Evolutionary conservation across 2,888 invertebrate genomes (phyloP).

Genomic region (Nysson spinosus): DNA sequence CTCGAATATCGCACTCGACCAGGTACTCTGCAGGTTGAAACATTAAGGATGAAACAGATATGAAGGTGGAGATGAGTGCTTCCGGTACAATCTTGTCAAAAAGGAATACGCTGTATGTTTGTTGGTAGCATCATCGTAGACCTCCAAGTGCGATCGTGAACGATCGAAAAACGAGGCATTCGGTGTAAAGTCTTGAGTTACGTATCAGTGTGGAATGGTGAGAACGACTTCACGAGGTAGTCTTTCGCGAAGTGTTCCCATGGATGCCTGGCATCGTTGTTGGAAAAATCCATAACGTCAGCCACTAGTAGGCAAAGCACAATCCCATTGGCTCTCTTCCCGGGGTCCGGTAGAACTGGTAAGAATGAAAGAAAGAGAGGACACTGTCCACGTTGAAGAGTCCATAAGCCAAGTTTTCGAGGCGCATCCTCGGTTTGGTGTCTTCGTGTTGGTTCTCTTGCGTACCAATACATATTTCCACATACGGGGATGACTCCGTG

Average conservation of each 20-base stretch:
- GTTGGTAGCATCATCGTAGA: constrained; percentile 2
- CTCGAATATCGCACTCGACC: no score
- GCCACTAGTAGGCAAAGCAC: constrained; percentile 69
- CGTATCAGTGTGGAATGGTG: constrained; percentile 39
- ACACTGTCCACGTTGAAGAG: constrained; percentile 41
- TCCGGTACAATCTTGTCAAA: constrained; percentile 6
- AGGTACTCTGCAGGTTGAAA: no score
- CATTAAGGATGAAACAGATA: constrained; percentile 5
- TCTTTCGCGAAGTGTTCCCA: constrained; percentile 61
- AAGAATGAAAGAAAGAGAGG: constrained; percentile 8
- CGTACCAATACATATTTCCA: constrained; percentile 22
- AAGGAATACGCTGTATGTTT: constrained; percentile 8
- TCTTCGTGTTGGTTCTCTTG: constrained; percentile 17
- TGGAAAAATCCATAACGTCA: constrained; percentile 64
- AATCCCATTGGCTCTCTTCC: constrained; percentile 63
- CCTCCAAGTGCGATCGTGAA: constrained; percentile 21
- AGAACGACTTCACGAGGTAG: constrained; percentile 55
- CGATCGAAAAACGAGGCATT: constrained; percentile 24
- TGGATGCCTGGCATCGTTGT: constrained; percentile 55
- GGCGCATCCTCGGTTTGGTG: constrained; percentile 31
- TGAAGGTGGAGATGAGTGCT: background rate
- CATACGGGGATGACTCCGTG: constrained; percentile 43
- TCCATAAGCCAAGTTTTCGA: constrained; percentile 60
- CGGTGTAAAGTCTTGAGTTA: constrained; percentile 11
- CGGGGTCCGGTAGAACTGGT: constrained; percentile 25